phyloP scores from a whole-genome alignment of 2,113 vertebrate genomes.

The Pteruthius melanotis region DNA sequence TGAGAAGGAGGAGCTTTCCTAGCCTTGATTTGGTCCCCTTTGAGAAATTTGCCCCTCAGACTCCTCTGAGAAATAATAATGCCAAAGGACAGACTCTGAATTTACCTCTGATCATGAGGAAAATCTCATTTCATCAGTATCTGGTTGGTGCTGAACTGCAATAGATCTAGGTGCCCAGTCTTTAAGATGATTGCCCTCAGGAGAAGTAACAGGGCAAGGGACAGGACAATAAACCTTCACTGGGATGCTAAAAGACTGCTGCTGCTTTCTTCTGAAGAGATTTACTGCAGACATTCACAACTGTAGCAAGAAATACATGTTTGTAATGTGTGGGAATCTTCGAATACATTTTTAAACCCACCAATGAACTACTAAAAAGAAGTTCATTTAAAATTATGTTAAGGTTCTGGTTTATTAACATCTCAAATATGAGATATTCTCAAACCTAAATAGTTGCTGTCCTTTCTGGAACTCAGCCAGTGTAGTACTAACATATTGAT shows the following conservation, averaged over 20 bases:
- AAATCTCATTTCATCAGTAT: neutral
- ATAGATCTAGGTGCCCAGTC: neutral
- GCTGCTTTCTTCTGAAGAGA: neutral
- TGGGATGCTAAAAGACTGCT: neutral
- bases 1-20: neutral
- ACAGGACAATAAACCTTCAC: neutral
- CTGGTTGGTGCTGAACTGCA: neutral
- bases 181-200: neutral
- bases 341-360: neutral
- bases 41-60: neutral
- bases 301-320: neutral
- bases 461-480: neutral
- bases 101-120: neutral
- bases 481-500: neutral
- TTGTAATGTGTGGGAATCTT: neutral
- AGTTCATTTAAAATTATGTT: neutral
- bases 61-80: neutral
- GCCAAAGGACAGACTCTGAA: neutral
- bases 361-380: neutral
- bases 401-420: neutral
- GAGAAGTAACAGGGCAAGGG: neutral
- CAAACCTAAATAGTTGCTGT: neutral
- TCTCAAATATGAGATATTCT: neutral
- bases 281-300: neutral
- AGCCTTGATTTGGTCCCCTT: neutral